Conservation (phyloP, 2,113 vertebrate genomes). For the Callopanchax toddi region DNA sequence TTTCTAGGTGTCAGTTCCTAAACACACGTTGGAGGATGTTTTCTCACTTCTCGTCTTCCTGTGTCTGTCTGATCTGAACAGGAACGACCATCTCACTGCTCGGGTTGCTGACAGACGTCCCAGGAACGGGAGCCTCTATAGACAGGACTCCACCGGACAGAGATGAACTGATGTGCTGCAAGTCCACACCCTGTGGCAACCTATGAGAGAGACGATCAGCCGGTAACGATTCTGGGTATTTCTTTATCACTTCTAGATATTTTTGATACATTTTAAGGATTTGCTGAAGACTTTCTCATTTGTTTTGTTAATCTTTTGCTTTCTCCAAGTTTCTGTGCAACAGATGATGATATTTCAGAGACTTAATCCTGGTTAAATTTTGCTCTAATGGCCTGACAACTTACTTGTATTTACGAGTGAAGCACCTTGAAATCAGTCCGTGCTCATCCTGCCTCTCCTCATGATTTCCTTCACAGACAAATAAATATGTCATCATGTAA, state of each 20-base stretch:
- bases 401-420: conserved; percentile 80
- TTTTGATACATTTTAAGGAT: background rate
- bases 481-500: background rate
- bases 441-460: conserved; percentile 75
- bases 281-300: background rate
- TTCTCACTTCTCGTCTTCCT: conserved; percentile 41
- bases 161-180: conserved; percentile 69
- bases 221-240: background rate
- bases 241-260: no score
- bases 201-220: conserved; percentile 39
- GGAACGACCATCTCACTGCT: conserved; percentile 67
- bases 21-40: background rate
- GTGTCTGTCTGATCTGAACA: conserved; percentile 64
- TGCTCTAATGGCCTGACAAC: conserved; percentile 13
- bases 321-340: no score
- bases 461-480: conserved; percentile 71
- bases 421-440: conserved; percentile 72
- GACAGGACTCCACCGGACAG: conserved; percentile 72
- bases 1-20: conserved; percentile 6
- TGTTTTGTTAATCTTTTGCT: background rate
- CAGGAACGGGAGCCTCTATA: conserved; percentile 63
- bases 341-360: no score
- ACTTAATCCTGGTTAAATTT: no score
- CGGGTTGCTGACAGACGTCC: conserved; percentile 11
- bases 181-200: conserved; percentile 70